Percentiles rank a stretch among this genome's conserved stretches.
These are phyloP conservation scores for Eciton burchellii DNA, from an alignment of 1,140 invertebrate species.

Conservation along the genomic window DNA sequence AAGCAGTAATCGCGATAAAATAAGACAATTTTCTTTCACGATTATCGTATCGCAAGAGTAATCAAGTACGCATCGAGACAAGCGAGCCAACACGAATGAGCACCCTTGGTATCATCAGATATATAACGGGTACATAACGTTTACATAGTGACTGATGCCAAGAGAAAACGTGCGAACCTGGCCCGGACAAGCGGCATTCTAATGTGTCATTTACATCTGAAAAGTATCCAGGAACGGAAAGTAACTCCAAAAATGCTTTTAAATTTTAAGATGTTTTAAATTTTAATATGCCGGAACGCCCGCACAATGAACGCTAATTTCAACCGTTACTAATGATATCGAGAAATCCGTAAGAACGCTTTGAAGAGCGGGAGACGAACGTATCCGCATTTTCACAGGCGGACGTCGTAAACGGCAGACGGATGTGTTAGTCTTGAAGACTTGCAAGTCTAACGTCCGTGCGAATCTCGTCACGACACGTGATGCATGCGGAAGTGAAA, in stretches of 20 bases:
- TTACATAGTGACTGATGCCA: constrained; percentile 35
- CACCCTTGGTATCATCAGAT: constrained; percentile 12
- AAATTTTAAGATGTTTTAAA: not conserved
- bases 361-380: too few relatives aligned
- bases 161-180: not conserved
- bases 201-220: constrained; percentile 38
- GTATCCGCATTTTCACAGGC: too few relatives aligned
- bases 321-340: not conserved
- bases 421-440: too few relatives aligned
- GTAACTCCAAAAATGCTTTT: not conserved
- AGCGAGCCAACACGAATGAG: constrained; percentile 8
- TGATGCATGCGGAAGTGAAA: too few relatives aligned
- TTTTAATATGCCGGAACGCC: too few relatives aligned
- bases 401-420: too few relatives aligned
- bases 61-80: not conserved
- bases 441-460: too few relatives aligned
- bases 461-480: too few relatives aligned
- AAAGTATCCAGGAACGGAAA: constrained; percentile 4
- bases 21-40: not conserved
- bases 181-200: constrained; percentile 2
- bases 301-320: too few relatives aligned
- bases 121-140: constrained; percentile 3
- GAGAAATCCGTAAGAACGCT: not conserved
- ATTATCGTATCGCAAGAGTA: not conserved
- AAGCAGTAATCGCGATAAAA: not conserved